These are phyloP conservation scores for Frieseomelitta varia DNA, from an alignment of 1,140 invertebrate genomes.

Conservation along the genomic window DNA sequence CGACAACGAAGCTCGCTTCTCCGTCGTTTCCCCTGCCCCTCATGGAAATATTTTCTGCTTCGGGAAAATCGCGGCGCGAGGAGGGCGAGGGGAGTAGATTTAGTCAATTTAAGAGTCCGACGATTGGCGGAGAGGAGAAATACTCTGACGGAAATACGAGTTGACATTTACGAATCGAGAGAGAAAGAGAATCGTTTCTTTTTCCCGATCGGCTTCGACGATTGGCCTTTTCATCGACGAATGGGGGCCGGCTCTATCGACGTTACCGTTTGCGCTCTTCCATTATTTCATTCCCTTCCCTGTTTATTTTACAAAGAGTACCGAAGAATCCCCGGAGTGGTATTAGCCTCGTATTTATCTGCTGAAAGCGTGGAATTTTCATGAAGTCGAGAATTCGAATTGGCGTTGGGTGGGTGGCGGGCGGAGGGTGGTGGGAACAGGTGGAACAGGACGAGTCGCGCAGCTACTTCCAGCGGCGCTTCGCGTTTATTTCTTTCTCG, in stretches of 20 bases:
- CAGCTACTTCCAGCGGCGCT: neutral
- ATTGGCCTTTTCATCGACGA: conserved; percentile 38
- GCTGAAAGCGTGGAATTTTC: conserved; percentile 14
- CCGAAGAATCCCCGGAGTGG: neutral
- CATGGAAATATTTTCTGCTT: conserved; percentile 40
- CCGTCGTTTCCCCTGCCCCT: neutral
- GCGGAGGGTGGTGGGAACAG: too few relatives aligned
- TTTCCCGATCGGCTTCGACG: conserved; percentile 6
- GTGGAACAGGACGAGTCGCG: neutral
- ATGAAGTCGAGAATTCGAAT: neutral
- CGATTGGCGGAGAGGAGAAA: conserved; percentile 8
- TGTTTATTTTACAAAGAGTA: conserved; percentile 42
- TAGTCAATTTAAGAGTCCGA: conserved; percentile 48
- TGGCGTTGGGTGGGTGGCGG: neutral
- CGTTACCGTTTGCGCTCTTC: conserved; percentile 17
- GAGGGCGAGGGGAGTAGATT: neutral
- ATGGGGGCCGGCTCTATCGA: conserved; percentile 12
- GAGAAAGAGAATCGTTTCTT: neutral
- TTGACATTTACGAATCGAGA: conserved; percentile 38
- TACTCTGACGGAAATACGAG: conserved; percentile 53
- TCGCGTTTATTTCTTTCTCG: neutral
- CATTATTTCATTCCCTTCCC: conserved; percentile 33
- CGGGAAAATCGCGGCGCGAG: neutral
- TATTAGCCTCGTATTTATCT: conserved; percentile 25
- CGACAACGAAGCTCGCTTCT: conserved; percentile 36